Conservation (phyloP, 2,888 invertebrate species). For the Sipha maydis region DNA sequence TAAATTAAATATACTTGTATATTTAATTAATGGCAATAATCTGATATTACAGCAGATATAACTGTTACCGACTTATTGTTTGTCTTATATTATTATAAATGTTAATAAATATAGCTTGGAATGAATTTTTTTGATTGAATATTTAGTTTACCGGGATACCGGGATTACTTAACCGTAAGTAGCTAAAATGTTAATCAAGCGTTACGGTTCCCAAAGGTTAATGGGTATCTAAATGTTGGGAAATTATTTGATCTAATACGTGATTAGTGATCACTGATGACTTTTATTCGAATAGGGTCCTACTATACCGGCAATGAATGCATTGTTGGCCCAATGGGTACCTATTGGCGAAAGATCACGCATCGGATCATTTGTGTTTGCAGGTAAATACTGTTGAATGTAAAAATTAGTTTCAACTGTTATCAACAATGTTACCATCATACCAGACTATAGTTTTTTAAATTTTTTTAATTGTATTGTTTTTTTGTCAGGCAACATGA, state of each 20-base stretch:
- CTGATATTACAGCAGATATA: too few species aligned
- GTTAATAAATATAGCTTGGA: not conserved
- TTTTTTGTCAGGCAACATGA: constrained; percentile 67
- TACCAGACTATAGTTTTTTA: not conserved
- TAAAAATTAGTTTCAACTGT: not conserved
- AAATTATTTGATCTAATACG: not conserved
- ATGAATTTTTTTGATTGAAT: not conserved
- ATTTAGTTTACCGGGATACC: not conserved
- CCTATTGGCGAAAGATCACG: constrained; percentile 72
- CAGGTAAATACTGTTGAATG: constrained; percentile 67
- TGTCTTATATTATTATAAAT: too few species aligned
- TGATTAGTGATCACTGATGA: too few species aligned
- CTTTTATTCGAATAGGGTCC: constrained; percentile 69
- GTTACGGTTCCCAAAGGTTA: not conserved
- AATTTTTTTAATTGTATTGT: not conserved
- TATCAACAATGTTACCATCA: not conserved
- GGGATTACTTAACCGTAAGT: not conserved
- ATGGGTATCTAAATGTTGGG: not conserved
- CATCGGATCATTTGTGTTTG: constrained; percentile 73
- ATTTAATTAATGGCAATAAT: too few species aligned
- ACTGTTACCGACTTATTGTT: too few species aligned
- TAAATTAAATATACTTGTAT: too few species aligned
- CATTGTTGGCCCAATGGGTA: constrained; percentile 73
- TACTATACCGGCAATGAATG: constrained; percentile 74
- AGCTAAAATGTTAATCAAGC: not conserved